phyloP scores from a whole-genome alignment of 2,113 vertebrate species.

The Coracopsis vasa region DNA sequence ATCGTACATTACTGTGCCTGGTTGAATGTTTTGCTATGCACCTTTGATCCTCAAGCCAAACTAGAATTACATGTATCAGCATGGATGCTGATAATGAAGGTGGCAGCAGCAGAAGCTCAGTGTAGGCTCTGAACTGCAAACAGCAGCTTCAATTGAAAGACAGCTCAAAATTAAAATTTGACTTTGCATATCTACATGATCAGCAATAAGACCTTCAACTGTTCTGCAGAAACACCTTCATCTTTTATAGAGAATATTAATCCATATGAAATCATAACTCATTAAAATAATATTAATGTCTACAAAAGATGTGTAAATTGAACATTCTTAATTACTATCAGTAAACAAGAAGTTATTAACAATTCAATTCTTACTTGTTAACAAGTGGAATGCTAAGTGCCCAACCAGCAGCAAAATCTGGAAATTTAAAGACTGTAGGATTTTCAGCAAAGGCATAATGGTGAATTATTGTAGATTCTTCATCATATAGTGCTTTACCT shows the following conservation, averaged over 20 bases:
- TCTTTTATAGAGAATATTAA: background rate
- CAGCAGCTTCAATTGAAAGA: background rate
- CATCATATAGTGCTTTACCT: slow-evolving; percentile 90
- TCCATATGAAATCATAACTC: background rate
- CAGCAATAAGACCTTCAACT: background rate
- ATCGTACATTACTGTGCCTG: background rate
- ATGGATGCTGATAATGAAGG: background rate
- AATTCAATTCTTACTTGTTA: slow-evolving; percentile 81
- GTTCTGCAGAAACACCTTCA: background rate
- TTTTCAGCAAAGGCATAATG: slow-evolving; percentile 98
- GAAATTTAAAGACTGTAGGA: slow-evolving; percentile 90
- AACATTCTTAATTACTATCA: background rate
- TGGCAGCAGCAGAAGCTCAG: background rate
- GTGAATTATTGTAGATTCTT: slow-evolving; percentile 97
- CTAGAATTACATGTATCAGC: background rate
- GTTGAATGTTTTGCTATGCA: rapidly evolving
- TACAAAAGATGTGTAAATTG: background rate
- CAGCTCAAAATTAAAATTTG: background rate
- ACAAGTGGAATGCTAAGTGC: slow-evolving; percentile 89
- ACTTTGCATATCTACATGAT: background rate
- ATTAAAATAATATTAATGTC: background rate
- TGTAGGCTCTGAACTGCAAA: background rate
- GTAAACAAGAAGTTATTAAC: background rate
- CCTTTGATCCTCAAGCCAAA: background rate
- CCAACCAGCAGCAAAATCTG: slow-evolving; percentile 95